phyloP scores from a whole-genome alignment of 2,113 vertebrate genomes.

The Ursus arctos region DNA sequence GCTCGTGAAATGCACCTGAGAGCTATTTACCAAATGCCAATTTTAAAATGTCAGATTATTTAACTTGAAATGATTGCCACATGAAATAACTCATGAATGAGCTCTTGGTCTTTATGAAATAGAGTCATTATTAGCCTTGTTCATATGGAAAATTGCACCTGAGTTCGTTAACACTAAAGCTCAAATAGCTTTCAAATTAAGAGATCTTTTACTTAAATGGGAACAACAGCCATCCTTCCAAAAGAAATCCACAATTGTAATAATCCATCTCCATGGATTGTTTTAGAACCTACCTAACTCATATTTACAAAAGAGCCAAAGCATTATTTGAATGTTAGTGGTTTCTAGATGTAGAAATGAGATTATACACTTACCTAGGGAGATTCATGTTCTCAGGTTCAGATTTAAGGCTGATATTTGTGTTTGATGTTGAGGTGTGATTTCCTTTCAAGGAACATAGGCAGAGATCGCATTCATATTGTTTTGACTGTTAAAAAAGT shows the following conservation, averaged over 20 bases:
- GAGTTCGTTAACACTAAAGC: background rate
- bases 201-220: background rate
- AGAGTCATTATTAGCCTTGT: background rate
- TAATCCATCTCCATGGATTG: background rate
- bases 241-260: background rate
- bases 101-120: background rate
- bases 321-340: background rate
- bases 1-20: background rate
- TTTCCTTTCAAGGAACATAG: background rate
- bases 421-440: background rate
- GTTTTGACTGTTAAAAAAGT: background rate
- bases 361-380: background rate
- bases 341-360: background rate
- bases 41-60: background rate
- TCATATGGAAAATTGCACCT: slow-evolving; percentile 3
- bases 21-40: background rate
- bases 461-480: background rate
- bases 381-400: background rate
- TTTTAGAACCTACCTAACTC: background rate
- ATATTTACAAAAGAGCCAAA: background rate
- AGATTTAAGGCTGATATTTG: background rate
- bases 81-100: background rate
- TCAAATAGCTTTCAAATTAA: background rate
- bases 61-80: background rate
- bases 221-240: background rate